Conservation (phyloP, 2,113 vertebrate genomes). For the western clawed frog (Xenopus tropicalis) region UCB_Xtro_10.0 CM004444.2:90718001-90718500, state of each 20-base stretch:
- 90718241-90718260: constrained; percentile 77
- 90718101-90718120: too few relatives aligned
- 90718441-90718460: constrained; percentile 86
- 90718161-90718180: too few relatives aligned
- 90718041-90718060: too few relatives aligned
- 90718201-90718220: constrained; percentile 87
- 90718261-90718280: constrained; percentile 83
- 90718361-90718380: background rate
- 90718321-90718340: constrained; percentile 75
- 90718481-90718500: constrained; percentile 97
- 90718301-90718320: constrained; percentile 89
- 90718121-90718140: too few relatives aligned
- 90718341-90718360: background rate
- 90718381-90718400: background rate
- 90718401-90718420: constrained; percentile 53
- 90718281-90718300: constrained; percentile 93
- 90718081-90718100: too few relatives aligned
- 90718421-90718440: constrained; percentile 76
- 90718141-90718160: too few relatives aligned
- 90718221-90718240: constrained; percentile 77
- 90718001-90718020: too few relatives aligned
- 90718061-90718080: too few relatives aligned
- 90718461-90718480: constrained; percentile 77
- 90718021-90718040: too few relatives aligned
- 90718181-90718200: constrained; percentile 71